Evolutionary conservation across 2,113 vertebrate species (phyloP).

Genomic region (Callospermophilus lateralis): DNA sequence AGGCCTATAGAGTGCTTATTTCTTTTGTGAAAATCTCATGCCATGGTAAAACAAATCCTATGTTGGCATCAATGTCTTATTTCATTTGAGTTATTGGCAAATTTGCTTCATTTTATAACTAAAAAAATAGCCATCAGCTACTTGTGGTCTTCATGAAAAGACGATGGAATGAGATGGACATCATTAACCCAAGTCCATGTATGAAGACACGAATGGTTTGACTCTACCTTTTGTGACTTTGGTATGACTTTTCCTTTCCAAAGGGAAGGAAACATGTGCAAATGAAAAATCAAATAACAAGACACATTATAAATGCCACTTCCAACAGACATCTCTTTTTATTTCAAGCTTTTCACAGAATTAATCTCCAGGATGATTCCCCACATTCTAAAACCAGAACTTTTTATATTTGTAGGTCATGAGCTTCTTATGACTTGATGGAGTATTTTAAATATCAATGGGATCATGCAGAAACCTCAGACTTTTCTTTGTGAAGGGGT

Average conservation of each 20-base stretch:
- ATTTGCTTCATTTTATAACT: constrained; percentile 4
- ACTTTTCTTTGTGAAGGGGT: not conserved
- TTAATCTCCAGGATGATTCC: not conserved
- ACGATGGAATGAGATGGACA: too few relatives aligned
- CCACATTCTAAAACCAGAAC: not conserved
- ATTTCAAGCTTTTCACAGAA: not conserved
- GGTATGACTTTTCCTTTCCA: too few relatives aligned
- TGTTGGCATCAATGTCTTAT: not conserved
- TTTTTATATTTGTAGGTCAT: not conserved
- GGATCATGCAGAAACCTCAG: not conserved
- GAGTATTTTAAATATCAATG: constrained; percentile 35
- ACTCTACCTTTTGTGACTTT: too few relatives aligned
- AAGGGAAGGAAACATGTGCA: not conserved
- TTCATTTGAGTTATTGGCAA: not conserved
- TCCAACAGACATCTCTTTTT: not conserved
- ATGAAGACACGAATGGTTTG: too few relatives aligned
- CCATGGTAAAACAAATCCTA: not conserved
- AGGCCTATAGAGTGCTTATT: not conserved
- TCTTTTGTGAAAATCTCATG: constrained; percentile 22
- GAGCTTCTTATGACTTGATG: not conserved
- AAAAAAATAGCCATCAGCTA: not conserved
- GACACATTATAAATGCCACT: not conserved
- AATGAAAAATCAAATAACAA: constrained; percentile 9
- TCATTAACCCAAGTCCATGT: too few relatives aligned
- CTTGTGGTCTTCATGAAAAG: not conserved